These are phyloP conservation scores for Drosophila takahashii DNA, from an alignment of 1,140 invertebrate species.

Conservation along the genomic window DNA sequence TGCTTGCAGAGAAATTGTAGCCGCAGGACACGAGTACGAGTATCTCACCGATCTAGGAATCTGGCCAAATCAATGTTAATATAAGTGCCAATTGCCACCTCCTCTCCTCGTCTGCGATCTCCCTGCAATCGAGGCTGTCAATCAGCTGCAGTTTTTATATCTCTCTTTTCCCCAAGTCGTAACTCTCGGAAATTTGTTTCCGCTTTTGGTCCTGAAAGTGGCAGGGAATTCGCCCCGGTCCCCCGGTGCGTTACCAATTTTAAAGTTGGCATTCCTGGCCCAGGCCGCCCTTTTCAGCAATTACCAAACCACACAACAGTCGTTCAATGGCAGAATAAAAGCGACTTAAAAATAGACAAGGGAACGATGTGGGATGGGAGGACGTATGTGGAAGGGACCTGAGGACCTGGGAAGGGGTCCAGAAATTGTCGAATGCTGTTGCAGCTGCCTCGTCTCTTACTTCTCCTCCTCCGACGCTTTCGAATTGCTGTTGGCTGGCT, in stretches of 20 bases:
- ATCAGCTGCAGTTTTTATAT: slow-evolving; percentile 52
- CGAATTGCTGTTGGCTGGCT: slow-evolving; percentile 32
- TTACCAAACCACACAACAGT: slow-evolving; percentile 81
- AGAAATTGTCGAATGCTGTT: slow-evolving; percentile 52
- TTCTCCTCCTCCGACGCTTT: neutral
- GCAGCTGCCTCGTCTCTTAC: slow-evolving; percentile 30
- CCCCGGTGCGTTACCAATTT: slow-evolving; percentile 74
- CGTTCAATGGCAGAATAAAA: slow-evolving; percentile 81
- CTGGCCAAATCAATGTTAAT: slow-evolving; percentile 71
- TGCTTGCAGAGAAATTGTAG: slow-evolving; percentile 39
- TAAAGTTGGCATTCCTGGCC: slow-evolving; percentile 69
- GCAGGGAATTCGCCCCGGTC: slow-evolving; percentile 37
- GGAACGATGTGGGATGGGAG: slow-evolving; percentile 49
- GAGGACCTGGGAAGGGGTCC: slow-evolving; percentile 6
- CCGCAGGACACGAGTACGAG: slow-evolving; percentile 57
- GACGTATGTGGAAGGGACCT: neutral
- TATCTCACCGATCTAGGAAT: slow-evolving; percentile 28
- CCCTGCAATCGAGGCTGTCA: slow-evolving; percentile 48
- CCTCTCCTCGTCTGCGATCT: slow-evolving; percentile 13
- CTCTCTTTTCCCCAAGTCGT: slow-evolving; percentile 45
- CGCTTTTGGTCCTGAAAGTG: slow-evolving; percentile 64
- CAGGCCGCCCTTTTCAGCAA: slow-evolving; percentile 71
- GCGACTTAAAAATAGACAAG: slow-evolving; percentile 81
- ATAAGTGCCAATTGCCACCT: slow-evolving; percentile 75
- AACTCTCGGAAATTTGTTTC: slow-evolving; percentile 78